Evolutionary conservation across 2,797 vertebrate genomes (phyloP), one percentile per base, ranked within the genome.

Genomic region (Neomorphus geoffroyi): DNA sequence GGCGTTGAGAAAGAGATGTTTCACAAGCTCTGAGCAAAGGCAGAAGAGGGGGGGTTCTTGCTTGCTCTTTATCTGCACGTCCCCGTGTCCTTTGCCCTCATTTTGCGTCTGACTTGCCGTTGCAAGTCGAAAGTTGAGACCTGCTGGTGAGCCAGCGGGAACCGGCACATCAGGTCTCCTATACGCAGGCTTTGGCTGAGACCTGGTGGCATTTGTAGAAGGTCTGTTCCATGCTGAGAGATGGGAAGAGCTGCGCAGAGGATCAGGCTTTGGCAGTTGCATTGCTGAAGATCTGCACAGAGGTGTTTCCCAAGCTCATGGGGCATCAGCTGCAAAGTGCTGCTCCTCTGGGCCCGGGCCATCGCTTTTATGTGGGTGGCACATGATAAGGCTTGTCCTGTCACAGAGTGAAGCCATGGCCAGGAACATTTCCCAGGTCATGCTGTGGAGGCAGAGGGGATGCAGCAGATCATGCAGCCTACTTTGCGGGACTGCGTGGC

Each of bases 241-340:
- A 19, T 1, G 0, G 1, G 80, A 69, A 80, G 50, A 89, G 71
- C 41, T 3, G 1, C 3, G 4, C 0, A 0, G 18, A 37, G 23
- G 12, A 33, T 23, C 2, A 0, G 43, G 37, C n/a, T 53, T 46
- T 10, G 8, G 64, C 57, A 53, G 0, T 4, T 1, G 1, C 21
- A 0, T 64, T 56, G 27, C 58, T 72, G 0, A 5, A 62, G 60
- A 11, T 58, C 48, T 77, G 67, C 43, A 28, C 33, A 35, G 58
- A 39, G 2, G 3, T 54, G 32, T 61, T 92, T 65, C 27, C 46
- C n/a, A 37, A 75, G 50, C n/a, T 87, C 5, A 1, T 10, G 18
- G 61, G 18, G 10, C 28, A 14, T 32, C 3, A 5, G 4, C 32
- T 37, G n/a, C 0, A 2, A 19, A 17, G 15, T 75, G 45, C 65